Evolutionary conservation across 2,888 invertebrate genomes (phyloP).

Genomic region (Chesias legatella): DNA sequence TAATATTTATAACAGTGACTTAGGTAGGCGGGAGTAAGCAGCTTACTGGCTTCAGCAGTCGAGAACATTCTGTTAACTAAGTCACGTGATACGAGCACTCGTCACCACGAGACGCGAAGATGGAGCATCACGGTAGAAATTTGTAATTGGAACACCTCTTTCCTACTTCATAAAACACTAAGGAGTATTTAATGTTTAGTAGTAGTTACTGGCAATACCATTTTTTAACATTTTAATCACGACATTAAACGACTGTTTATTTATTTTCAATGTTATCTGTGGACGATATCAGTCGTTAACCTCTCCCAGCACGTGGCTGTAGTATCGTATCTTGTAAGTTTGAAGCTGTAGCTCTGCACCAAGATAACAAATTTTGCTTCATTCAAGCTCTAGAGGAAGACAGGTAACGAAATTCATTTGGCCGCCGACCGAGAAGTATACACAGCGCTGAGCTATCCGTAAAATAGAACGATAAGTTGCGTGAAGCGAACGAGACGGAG

Average conservation of each 20-base stretch:
- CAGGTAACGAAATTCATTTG: slow-evolving; percentile 77
- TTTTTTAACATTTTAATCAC: no score
- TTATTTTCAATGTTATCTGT: slow-evolving; percentile 72
- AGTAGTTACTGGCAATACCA: no score
- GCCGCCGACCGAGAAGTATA: slow-evolving; percentile 79
- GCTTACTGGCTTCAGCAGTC: no score
- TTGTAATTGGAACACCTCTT: no score
- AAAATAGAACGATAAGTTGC: slow-evolving; percentile 75
- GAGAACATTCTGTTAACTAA: no score
- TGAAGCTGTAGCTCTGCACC: slow-evolving; percentile 78
- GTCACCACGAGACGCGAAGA: no score
- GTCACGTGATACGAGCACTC: no score
- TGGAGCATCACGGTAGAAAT: no score
- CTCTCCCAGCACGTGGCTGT: slow-evolving; percentile 70
- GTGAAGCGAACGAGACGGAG: slow-evolving; percentile 54
- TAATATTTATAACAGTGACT: no score
- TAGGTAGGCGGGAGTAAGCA: no score
- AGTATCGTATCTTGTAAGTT: slow-evolving; percentile 75
- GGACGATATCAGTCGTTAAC: slow-evolving; percentile 75
- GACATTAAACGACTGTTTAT: slow-evolving; percentile 54
- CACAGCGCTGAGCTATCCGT: slow-evolving; percentile 79
- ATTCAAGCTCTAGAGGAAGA: slow-evolving; percentile 80
- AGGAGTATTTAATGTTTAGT: no score
- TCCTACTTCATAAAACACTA: no score
- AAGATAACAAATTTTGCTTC: slow-evolving; percentile 73